Base-by-base conservation (phyloP, 2,113 vertebrate genomes). In the Dasyurus viverrinus region DNA sequence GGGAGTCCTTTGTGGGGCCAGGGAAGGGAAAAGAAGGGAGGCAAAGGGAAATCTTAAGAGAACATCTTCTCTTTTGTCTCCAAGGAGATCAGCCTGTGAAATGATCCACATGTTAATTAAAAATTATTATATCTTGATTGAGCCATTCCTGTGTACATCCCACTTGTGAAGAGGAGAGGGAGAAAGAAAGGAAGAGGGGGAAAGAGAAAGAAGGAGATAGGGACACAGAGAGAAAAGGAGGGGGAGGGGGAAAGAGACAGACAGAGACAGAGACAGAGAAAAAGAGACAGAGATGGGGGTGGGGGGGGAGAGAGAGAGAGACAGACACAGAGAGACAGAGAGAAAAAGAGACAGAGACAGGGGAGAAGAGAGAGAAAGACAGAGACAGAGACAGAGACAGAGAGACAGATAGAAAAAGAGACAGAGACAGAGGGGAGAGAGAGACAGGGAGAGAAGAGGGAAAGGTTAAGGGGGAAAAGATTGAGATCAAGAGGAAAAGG, bases 51-150 rank as follows among this genome's bases (percentile, higher is more conserved):
- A 98, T 98, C 98, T 97, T 98, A 98, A 97, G 98, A 98, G 98
- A 98, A 97, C 94, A 94, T 97, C 98, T 98, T 98, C 96, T 97
- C 98, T 98, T 98, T 98, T 98, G 98, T 98, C 98, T 98, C 98
- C 98, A 98, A 98, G 98, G 98, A 98, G 98, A 98, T 98, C 98
- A 98, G 98, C 97, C 96, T 92, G 98, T 94, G 54, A 98, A 98
- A 98, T 98, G 98, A 98, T 99, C 98, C 98, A 90, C 98, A 98
- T 97, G 98, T 98, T 99, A 99, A 99, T 99, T 99, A 99, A 98
- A 98, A 99, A 99, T 97, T 97, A 98, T 98, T 98, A 98, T 98
- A 98, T 98, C 98, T 98, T 98, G 98, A 99, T 98, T 98, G 98
- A 98, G 98, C 98, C 98, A 97, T 98, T 98, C 96, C 97, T 97